These are phyloP conservation scores for Chaetodon auriga DNA, from an alignment of 2,113 vertebrate species.

Conservation along the genomic window DNA sequence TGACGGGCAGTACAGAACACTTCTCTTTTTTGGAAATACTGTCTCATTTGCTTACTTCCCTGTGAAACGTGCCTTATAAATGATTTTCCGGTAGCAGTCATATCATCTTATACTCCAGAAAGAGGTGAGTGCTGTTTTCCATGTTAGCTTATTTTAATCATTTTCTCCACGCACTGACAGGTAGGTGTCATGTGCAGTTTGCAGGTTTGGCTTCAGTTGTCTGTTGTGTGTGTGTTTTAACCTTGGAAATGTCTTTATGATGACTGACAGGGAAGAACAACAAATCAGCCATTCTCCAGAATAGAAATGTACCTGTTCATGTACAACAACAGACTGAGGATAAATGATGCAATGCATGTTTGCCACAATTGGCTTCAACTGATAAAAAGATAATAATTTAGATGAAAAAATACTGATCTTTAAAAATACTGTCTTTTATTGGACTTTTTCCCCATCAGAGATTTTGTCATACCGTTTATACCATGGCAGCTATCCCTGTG, in stretches of 20 bases:
- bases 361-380: neutral
- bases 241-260: neutral
- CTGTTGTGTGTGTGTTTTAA: conserved; percentile 8
- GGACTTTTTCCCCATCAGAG: neutral
- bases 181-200: conserved; percentile 42
- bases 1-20: conserved; percentile 30
- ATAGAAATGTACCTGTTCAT: neutral
- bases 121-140: neutral
- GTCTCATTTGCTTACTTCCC: conserved; percentile 37
- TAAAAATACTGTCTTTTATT: neutral
- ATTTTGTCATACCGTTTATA: neutral
- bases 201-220: neutral
- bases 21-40: conserved; percentile 52
- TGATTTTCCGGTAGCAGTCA: neutral
- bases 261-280: neutral
- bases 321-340: neutral
- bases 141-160: conserved; percentile 1
- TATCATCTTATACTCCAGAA: neutral
- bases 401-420: neutral
- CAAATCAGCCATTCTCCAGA: neutral
- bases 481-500: neutral
- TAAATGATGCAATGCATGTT: conserved; percentile 6
- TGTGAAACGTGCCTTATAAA: neutral
- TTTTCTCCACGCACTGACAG: conserved; percentile 16
- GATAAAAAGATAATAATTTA: neutral